Percentiles rank a stretch among this genome's conserved stretches.
Conservation (phyloP, 1,140 invertebrate genomes). For the Papilio xuthus region DNA sequence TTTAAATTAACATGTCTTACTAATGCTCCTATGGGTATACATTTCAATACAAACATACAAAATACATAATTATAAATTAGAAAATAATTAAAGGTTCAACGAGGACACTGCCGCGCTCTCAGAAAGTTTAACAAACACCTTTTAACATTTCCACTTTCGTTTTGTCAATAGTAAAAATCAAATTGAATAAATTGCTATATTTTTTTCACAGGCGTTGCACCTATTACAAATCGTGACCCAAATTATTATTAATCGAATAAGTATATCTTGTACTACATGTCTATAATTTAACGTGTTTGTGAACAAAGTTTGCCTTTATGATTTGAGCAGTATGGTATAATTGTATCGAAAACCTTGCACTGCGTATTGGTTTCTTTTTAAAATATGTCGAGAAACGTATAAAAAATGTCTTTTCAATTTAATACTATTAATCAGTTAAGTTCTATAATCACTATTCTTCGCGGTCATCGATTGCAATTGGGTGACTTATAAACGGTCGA, state of each 20-base stretch:
- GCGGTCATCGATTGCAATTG: not conserved
- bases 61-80: not conserved
- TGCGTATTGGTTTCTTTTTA: too few species aligned
- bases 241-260: too few species aligned
- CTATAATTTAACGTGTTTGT: too few species aligned
- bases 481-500: slow-evolving; percentile 32
- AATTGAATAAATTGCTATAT: not conserved
- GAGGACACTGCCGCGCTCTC: too few species aligned
- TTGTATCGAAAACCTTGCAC: too few species aligned
- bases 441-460: not conserved
- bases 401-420: not conserved
- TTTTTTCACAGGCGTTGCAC: not conserved
- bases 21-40: too few species aligned
- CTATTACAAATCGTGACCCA: not conserved
- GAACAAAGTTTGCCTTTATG: too few species aligned
- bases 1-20: not conserved
- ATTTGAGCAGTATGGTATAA: too few species aligned
- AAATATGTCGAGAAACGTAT: too few species aligned
- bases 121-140: not conserved
- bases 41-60: not conserved
- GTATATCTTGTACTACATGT: too few species aligned
- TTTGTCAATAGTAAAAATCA: not conserved
- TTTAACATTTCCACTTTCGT: too few species aligned
- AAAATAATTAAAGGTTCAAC: too few species aligned
- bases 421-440: not conserved